Percentiles rank a stretch among this genome's conserved stretches.
Conservation (phyloP, 2,888 invertebrate genomes). For the Drosophila meridionalis region DNA sequence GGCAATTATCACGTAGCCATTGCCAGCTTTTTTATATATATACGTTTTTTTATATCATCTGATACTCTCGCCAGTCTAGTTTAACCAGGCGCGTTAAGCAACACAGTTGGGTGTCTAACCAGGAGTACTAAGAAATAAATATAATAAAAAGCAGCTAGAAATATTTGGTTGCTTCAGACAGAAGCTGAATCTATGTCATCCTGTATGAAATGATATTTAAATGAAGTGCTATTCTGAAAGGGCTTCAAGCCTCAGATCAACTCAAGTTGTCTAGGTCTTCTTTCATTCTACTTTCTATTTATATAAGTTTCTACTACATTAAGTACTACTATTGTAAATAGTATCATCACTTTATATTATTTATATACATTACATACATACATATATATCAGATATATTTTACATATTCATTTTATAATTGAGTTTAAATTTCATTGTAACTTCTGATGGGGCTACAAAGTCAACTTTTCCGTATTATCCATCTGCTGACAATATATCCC, state of each 20-base stretch:
- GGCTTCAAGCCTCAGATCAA: not conserved
- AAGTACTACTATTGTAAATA: not conserved
- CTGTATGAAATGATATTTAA: not conserved
- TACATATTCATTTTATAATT: not conserved
- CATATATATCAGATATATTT: not conserved
- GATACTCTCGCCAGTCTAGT: not conserved
- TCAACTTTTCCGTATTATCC: slow-evolving; percentile 31
- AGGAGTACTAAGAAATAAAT: not conserved
- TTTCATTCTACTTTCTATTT: too few species aligned
- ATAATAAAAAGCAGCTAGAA: not conserved
- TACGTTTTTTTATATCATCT: slow-evolving; percentile 20
- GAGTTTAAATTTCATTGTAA: not conserved
- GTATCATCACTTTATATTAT: too few species aligned
- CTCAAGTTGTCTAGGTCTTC: not conserved
- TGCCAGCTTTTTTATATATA: slow-evolving; percentile 16
- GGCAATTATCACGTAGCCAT: slow-evolving; percentile 72
- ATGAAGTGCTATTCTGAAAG: not conserved
- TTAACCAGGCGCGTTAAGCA: not conserved
- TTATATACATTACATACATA: too few species aligned
- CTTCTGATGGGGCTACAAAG: slow-evolving; percentile 9
- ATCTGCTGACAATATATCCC: slow-evolving; percentile 49
- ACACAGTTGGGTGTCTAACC: not conserved
- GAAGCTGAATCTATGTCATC: not conserved
- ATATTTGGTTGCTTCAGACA: not conserved
- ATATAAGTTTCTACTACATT: too few species aligned